Base-by-base conservation (phyloP, 2,888 invertebrate species). In the Orthosia gracilis region DNA sequence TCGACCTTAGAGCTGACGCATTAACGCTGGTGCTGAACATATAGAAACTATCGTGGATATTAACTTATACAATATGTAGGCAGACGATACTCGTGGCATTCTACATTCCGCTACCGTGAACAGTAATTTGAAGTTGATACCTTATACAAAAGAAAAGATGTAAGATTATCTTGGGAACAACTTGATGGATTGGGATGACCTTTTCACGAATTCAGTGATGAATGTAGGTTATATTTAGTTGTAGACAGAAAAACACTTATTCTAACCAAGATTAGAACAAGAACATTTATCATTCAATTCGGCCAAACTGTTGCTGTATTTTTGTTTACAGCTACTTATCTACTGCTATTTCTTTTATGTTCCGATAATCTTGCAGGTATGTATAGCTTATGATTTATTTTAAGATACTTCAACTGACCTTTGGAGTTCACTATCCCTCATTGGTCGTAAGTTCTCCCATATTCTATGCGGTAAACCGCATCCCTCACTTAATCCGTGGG, bases 1-100 rank as follows among this genome's bases (percentile, higher is more conserved):
- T 78, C 76, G 78, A 85, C 79, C 76, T 80, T 80, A 81, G 66
- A 75, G 69, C 78, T 84, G 76, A 88, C 82, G 76, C 77, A 85
- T 84, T 82, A 83, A 66, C 81, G 71, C 71, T 65, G 70, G 69
- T 59, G 73, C 70, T 69, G 69, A 64, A 57, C 68, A 57, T 76
- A 74, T 78, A 63, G 31, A 76, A 84, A 87, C 73, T 77, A 78
- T 69, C 23, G 31, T 76, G 62, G 21, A 63, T 76, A 70, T 65
- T 62, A 77, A 77, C 58, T 61, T 69, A 66, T 63, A 69, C 50
- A 31, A 66, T 31, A 73, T 49, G 59, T 49, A 65, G 18, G 23
- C 23, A 83, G 49, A 62, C 47, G 70, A 62, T 21, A 50, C 62
- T 59, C 63, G 26, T 58, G 49, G 59, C 55, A 70, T 70, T 77